Percentiles rank a stretch among this genome's conserved stretches.
Evolutionary conservation across 2,888 invertebrate species (phyloP).

Genomic region (Elysia crispata): DNA sequence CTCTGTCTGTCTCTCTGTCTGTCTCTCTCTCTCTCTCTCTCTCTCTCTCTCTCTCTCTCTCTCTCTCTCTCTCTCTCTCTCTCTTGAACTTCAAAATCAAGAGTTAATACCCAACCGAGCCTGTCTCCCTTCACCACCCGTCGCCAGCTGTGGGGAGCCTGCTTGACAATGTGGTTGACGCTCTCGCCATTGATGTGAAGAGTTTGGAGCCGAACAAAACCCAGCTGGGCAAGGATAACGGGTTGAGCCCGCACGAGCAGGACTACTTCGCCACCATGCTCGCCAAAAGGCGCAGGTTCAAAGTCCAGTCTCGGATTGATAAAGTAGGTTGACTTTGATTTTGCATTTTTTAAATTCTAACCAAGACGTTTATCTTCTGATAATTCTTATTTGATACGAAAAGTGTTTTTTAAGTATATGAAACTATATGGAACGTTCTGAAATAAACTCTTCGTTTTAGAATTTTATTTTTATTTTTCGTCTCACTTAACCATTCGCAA

Average conservation of each 20-base stretch:
- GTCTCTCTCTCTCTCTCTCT: neutral
- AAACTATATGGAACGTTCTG: too few relatives aligned
- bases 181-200: neutral
- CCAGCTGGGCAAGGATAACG: neutral
- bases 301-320: constrained; percentile 3
- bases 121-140: constrained; percentile 4
- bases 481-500: too few relatives aligned
- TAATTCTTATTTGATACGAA: too few relatives aligned
- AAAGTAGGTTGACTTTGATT: too few relatives aligned
- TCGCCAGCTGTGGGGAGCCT: constrained; percentile 7
- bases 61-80: neutral
- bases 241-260: constrained; percentile 26
- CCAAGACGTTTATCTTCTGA: too few relatives aligned
- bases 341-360: neutral
- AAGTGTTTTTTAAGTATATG: too few relatives aligned
- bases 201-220: constrained; percentile 30
- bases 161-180: constrained; percentile 14
- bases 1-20: too few relatives aligned
- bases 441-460: too few relatives aligned
- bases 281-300: constrained; percentile 14
- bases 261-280: constrained; percentile 4
- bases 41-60: too few relatives aligned
- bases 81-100: too few relatives aligned
- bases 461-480: too few relatives aligned
- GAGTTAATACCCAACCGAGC: neutral